Conservation (phyloP, 2,888 invertebrate species). For the Corbicula japonica region DNA sequence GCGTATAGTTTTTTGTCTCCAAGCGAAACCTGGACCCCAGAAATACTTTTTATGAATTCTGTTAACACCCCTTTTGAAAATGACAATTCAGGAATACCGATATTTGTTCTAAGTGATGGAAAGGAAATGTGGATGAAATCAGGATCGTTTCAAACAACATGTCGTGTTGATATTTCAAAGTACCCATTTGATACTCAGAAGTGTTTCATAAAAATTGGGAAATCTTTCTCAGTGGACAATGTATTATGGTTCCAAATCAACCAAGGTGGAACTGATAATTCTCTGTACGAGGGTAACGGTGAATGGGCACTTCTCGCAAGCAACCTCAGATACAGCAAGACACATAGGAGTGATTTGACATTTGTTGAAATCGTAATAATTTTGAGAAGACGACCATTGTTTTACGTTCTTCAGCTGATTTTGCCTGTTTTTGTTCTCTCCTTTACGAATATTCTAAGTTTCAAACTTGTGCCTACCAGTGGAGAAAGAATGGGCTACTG, state of each 20-base stretch:
- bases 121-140: neutral
- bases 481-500: conserved; percentile 42
- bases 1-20: neutral
- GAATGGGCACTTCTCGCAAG: conserved; percentile 23
- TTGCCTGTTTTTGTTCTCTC: conserved; percentile 28
- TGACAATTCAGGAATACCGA: neutral
- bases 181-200: conserved; percentile 43
- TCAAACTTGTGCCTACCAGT: conserved; percentile 31
- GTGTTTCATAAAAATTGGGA: conserved; percentile 20
- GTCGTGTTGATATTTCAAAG: conserved; percentile 25
- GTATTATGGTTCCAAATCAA: neutral
- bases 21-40: conserved; percentile 9
- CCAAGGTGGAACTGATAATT: neutral
- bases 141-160: conserved; percentile 16
- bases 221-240: neutral
- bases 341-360: neutral
- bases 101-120: neutral
- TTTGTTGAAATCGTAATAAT: neutral
- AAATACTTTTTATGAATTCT: neutral
- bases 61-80: neutral
- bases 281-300: conserved; percentile 13
- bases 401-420: conserved; percentile 39
- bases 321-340: neutral
- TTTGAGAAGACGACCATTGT: conserved; percentile 25
- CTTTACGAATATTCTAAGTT: conserved; percentile 35